Evolutionary conservation across 2,888 invertebrate species (phyloP), one percentile per base, ranked within the genome.

Genomic region (Timema podura): DNA sequence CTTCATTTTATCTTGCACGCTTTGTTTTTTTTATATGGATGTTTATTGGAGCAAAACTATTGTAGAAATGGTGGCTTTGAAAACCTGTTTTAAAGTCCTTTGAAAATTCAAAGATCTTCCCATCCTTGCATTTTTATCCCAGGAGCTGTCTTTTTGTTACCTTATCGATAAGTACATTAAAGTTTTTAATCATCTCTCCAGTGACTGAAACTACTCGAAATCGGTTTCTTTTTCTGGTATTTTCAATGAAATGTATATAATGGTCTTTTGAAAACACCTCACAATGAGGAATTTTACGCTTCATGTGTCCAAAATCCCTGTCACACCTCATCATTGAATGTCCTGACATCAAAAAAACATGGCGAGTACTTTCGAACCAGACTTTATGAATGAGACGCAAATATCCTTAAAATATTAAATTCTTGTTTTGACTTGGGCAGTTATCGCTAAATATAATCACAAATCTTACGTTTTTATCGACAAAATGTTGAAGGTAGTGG

Each of bases 311-410:
- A 2, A 61, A 61, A 10, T 61, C 61, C 61, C 61, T 30, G 61
- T 61, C 61, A 61, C 61, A 61, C 6, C 15, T 45, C 2, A 61
- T 61, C 5, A 61, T 61, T 61, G 2, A 61, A 61, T 30, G 61
- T 61, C 61, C 61, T 61, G 61, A 61, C 61, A 61, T 61, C 16
- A 61, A n/a, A 61, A 8, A 61, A 30, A 61, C 61, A 61, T 6
- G 61, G 13, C 61, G 15, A 61, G 45, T 61, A 61, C 61, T 16
- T 61, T 61, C 30, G 45, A 61, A n/a, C 10, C 30, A 45, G 30
- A 30, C 61, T 11, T 10, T 6, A 61, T 61, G 16, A 16, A 61
- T 61, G 6, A 61, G 61, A 44, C 61, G 61, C 45, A 61, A 44
- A 13, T 61, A 61, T 45, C 61, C 16, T n/a, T 44, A 61, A n/a